Base-by-base conservation (phyloP, 2,888 invertebrate genomes). In the Xanthia togata region DNA sequence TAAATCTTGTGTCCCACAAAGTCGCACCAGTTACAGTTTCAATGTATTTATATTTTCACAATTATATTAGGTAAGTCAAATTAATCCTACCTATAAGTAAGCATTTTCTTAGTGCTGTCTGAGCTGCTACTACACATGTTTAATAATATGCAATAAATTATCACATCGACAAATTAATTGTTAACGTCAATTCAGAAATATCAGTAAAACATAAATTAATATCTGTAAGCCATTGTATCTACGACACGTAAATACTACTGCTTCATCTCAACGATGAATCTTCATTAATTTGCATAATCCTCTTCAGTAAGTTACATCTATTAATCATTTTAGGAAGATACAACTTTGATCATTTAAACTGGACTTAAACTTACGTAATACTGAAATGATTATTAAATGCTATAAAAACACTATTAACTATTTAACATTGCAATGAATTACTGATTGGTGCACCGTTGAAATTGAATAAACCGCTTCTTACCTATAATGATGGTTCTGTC, bases 281-380 rank as follows among this genome's bases (percentile, higher is more conserved):
- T 44, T 50, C 8, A 72, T 78, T 78, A 72, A 82, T 82, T 82
- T 64, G 44, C 59, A 78, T 81, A 78, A 78, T 82, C 59, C 12
- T 60, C 50, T 65, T 72, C 26, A 55, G 31, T 50, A 31, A 23
- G 23, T 67, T 47, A n/a, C n/a, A 6, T 20, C 6, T 20, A 68
- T 55, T 38, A 68, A 55, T 38, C 20, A n/a, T 57, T 62, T 57
- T 26, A 26, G 9, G 41, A 79, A 59, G 44, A 44, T 35, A 0
- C 14, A 50, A 44, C n/a, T 44, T 72, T 57, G 14, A 44, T 50
- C 44, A 41, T 70, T 62, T 70, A 47, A 62, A 53, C 12, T 55
- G 26, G 4, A n/a, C 14, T n/a, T 35, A 4, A 47, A 26, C 12
- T 68, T 63, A 68, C 23, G 26, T 77, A 69, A 65, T 9, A 1